phyloP scores from a whole-genome alignment of 92 coral and sea anemone genomes.

The Bergia sp. region DNA sequence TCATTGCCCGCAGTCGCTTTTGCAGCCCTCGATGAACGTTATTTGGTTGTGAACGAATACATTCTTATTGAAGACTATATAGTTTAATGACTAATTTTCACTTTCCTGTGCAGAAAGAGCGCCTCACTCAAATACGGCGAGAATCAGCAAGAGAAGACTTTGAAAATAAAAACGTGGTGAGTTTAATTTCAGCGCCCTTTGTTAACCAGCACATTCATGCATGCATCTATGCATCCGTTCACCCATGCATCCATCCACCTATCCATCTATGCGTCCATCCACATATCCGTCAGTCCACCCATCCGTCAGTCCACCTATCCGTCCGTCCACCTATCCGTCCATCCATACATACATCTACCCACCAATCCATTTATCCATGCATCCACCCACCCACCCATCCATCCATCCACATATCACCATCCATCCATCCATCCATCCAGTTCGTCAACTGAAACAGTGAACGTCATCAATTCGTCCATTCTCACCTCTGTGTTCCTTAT shows the following conservation, averaged over 20 bases:
- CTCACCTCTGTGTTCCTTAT: not conserved
- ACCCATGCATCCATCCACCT: not conserved
- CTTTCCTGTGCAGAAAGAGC: slow-evolving; percentile 70
- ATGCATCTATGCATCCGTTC: not conserved
- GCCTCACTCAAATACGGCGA: slow-evolving; percentile 73
- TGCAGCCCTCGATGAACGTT: not conserved
- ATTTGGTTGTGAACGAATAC: not conserved
- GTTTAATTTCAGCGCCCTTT: not conserved
- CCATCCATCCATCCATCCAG: not conserved
- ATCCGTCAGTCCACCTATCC: not conserved
- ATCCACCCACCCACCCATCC: not conserved
- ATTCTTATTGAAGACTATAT: too few species aligned
- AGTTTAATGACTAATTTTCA: not conserved
- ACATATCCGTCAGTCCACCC: too few species aligned
- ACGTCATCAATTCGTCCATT: not conserved
- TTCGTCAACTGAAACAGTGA: too few species aligned
- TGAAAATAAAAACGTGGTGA: slow-evolving; percentile 91
- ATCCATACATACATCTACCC: not conserved
- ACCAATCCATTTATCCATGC: too few species aligned
- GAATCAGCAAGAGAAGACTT: slow-evolving; percentile 92
- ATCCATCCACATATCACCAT: not conserved
- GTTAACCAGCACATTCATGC: too few species aligned
- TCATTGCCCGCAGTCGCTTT: not conserved
- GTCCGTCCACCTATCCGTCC: too few species aligned
- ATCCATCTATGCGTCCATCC: not conserved